Evolutionary conservation across 2,888 invertebrate genomes (phyloP).

Genomic region (Altica lythri): DNA sequence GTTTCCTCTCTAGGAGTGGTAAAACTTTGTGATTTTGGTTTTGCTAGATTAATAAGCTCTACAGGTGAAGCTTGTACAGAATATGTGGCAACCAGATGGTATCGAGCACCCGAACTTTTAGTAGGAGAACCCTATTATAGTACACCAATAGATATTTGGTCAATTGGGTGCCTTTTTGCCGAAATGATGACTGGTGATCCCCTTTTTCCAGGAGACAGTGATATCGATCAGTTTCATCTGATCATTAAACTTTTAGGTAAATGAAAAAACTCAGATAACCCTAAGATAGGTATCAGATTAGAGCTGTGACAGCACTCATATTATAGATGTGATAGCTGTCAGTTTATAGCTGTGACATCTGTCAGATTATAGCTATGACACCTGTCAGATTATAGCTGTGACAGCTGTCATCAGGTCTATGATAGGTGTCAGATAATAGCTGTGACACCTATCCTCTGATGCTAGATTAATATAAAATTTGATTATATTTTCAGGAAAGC

Average conservation of each 20-base stretch:
- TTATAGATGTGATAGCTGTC: no score
- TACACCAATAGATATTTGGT: conserved; percentile 85
- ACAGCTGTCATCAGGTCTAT: no score
- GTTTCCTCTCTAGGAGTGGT: conserved; percentile 80
- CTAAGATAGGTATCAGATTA: no score
- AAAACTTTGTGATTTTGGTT: conserved; percentile 91
- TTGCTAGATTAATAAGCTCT: conserved; percentile 74
- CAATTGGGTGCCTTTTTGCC: conserved; percentile 80
- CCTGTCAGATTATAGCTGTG: no score
- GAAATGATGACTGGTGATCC: conserved; percentile 89
- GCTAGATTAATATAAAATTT: no score
- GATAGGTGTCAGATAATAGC: no score
- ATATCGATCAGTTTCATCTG: conserved; percentile 84
- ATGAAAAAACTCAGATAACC: not conserved
- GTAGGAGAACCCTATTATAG: conserved; percentile 78
- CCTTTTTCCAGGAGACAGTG: conserved; percentile 86
- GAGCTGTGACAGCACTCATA: no score
- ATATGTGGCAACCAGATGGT: conserved; percentile 83
- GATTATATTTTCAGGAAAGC: conserved; percentile 52
- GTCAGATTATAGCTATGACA: no score
- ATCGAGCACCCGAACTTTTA: conserved; percentile 83
- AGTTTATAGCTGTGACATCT: no score
- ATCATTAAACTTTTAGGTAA: conserved; percentile 79
- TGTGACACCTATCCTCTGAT: no score
- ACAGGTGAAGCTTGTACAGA: conserved; percentile 83